Conservation (phyloP, 2,797 vertebrate genomes). For the Lerista edwardsae region DNA sequence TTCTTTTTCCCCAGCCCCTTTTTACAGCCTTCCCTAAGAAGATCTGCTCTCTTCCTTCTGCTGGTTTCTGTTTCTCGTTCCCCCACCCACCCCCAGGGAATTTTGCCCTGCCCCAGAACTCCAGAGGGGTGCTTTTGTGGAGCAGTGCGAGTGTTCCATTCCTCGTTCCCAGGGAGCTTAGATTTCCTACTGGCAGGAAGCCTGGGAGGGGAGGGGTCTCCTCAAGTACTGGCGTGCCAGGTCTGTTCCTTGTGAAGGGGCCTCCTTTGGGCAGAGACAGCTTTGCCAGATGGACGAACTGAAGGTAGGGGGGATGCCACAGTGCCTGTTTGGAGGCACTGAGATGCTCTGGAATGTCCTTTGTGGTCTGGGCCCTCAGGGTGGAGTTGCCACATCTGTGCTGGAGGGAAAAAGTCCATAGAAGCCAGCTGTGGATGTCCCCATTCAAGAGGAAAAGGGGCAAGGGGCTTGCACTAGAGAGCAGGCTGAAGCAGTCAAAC, state of each 20-base stretch:
- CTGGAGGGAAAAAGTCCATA: no score
- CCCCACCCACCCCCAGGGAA: background rate
- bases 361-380: no score
- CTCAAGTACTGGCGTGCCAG: background rate
- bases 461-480: background rate
- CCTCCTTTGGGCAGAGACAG: background rate
- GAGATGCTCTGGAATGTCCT: background rate
- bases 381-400: background rate
- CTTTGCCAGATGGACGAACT: background rate
- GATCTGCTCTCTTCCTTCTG: background rate
- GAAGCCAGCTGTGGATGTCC: background rate
- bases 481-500: no score
- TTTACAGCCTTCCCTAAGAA: background rate
- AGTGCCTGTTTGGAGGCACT: background rate
- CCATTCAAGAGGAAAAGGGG: background rate
- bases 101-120: background rate
- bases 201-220: background rate
- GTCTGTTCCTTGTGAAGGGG: constrained; percentile 10
- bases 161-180: constrained; percentile 34
- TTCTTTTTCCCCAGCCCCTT: background rate
- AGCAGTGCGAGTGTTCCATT: background rate
- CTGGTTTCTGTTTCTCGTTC: background rate
- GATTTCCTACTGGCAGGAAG: constrained; percentile 23
- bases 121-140: background rate
- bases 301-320: background rate